Evolutionary conservation across 2,113 vertebrate genomes (phyloP).

Genomic region (Aldabrachelys gigantea): DNA sequence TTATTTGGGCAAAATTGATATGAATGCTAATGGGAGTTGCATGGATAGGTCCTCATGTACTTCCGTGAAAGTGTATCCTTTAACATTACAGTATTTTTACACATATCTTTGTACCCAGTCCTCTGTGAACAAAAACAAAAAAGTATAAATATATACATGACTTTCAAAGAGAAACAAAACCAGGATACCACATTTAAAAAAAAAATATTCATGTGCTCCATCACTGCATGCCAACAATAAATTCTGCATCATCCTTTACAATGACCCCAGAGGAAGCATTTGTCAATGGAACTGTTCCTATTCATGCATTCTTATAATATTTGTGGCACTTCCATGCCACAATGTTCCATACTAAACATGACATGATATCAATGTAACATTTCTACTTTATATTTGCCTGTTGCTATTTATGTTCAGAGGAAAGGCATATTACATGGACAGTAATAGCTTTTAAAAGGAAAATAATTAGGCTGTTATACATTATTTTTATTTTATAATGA

Average conservation of each 20-base stretch:
- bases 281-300: background rate
- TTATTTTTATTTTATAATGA: too few relatives aligned
- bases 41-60: background rate
- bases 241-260: background rate
- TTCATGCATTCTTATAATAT: background rate
- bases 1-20: background rate
- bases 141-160: background rate
- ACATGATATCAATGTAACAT: background rate
- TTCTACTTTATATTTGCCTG: background rate
- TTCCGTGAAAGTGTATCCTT: background rate
- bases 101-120: background rate
- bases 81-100: background rate
- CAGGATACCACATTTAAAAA: background rate
- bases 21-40: background rate
- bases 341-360: background rate
- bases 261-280: background rate
- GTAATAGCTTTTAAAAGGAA: too few relatives aligned
- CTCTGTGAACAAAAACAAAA: background rate
- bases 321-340: background rate
- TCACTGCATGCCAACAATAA: rapidly evolving
- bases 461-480: too few relatives aligned
- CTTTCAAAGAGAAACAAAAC: background rate
- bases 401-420: too few relatives aligned
- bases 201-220: background rate
- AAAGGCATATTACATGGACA: too few relatives aligned